A percentile compares a stretch with the other conserved stretches of the same genome.
Conservation (phyloP, 2,113 vertebrate genomes). For the Casuarius casuarius region DNA sequence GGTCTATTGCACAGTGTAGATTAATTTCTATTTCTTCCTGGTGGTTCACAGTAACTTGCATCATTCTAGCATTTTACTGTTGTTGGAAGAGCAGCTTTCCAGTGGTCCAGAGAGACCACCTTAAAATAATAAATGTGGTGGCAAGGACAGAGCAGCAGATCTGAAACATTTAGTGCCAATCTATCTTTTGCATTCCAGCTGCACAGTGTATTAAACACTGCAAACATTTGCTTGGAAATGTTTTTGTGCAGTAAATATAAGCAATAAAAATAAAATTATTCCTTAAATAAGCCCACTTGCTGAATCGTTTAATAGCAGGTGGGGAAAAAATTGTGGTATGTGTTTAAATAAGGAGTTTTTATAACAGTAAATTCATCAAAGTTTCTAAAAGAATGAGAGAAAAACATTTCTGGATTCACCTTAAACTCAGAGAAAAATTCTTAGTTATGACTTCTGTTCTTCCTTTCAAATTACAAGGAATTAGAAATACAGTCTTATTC, state of each 20-base stretch:
- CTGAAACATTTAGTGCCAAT: background rate
- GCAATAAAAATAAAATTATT: background rate
- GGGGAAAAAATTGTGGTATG: background rate
- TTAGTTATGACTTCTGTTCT: background rate
- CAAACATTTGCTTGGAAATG: background rate
- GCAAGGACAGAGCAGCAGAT: background rate
- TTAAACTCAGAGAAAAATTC: background rate
- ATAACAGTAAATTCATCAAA: background rate
- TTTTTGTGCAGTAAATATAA: background rate
- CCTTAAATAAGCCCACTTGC: background rate
- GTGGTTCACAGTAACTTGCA: background rate
- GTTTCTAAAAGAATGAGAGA: background rate
- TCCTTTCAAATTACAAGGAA: background rate
- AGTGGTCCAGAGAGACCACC: background rate
- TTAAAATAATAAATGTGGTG: constrained; percentile 2
- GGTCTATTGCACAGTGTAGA: background rate
- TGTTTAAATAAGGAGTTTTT: background rate
- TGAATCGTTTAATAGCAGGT: background rate
- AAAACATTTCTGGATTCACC: background rate
- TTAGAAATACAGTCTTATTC: background rate
- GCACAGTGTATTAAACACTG: background rate
- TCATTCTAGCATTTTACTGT: background rate
- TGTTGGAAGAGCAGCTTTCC: background rate
- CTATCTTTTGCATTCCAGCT: constrained; percentile 10
- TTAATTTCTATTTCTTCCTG: background rate